Evolutionary conservation across 2,797 vertebrate genomes (phyloP).

Genomic region (Phoeniculus purpureus): DNA sequence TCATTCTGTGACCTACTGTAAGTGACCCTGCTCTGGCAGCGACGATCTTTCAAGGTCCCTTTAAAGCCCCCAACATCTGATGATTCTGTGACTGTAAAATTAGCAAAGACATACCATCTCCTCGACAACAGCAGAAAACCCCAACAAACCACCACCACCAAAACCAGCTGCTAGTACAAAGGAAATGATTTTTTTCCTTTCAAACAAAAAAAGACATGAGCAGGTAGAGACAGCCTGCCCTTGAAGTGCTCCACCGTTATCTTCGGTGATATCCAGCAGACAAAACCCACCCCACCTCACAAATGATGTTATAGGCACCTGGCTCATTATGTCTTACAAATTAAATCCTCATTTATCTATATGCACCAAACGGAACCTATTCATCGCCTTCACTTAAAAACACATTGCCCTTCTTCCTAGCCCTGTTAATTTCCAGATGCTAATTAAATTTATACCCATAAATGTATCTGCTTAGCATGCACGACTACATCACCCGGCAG

Average conservation of each 20-base stretch:
- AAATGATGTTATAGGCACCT: slow-evolving; percentile 70
- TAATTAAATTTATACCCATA: slow-evolving; percentile 81
- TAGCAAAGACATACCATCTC: background rate
- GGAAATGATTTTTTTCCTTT: no score
- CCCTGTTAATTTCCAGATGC: slow-evolving; percentile 80
- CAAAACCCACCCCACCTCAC: rapidly evolving
- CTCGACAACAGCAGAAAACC: background rate
- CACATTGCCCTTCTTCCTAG: slow-evolving; percentile 78
- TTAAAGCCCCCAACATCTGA: no score
- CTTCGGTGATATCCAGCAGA: slow-evolving; percentile 42
- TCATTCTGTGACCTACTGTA: no score
- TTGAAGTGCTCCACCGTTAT: slow-evolving; percentile 57
- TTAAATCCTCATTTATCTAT: slow-evolving; percentile 78
- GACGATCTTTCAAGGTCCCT: no score
- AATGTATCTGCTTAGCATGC: slow-evolving; percentile 78
- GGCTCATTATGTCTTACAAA: slow-evolving; percentile 73
- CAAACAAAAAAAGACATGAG: slow-evolving; percentile 45
- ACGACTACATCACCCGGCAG: slow-evolving; percentile 71
- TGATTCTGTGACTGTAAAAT: background rate
- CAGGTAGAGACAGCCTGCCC: slow-evolving; percentile 50
- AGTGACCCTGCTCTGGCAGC: no score
- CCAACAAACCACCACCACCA: no score
- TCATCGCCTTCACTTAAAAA: slow-evolving; percentile 78
- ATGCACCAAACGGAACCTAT: slow-evolving; percentile 73
- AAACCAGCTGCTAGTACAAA: background rate